These are phyloP conservation scores for Microvelia longipes DNA, from an alignment of 1,140 invertebrate genomes.

Conservation along the genomic window DNA sequence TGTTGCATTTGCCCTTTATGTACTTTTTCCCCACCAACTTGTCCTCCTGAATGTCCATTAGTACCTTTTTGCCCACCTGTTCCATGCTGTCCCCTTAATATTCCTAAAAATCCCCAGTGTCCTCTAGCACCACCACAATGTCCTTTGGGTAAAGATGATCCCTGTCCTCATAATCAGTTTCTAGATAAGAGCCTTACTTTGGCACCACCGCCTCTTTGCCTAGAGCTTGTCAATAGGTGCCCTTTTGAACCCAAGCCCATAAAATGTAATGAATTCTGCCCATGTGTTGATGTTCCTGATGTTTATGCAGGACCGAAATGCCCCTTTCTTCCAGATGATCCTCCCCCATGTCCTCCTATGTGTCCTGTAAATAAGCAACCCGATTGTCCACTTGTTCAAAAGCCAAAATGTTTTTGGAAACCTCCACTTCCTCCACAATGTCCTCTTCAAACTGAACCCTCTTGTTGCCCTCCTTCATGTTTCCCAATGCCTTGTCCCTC, in stretches of 20 bases:
- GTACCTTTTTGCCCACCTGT: neutral
- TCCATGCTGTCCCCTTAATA: neutral
- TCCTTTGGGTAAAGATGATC: neutral
- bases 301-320: neutral
- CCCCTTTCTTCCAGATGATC: neutral
- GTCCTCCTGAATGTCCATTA: conserved; percentile 3
- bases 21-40: neutral
- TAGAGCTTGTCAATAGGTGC: neutral
- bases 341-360: neutral
- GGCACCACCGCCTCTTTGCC: neutral
- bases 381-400: neutral
- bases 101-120: neutral
- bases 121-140: neutral
- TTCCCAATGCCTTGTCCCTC: neutral
- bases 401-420: neutral
- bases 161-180: neutral
- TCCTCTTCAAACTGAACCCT: neutral
- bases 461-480: neutral
- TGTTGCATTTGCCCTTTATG: neutral
- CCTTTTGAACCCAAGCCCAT: neutral
- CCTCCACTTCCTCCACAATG: too few relatives aligned
- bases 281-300: neutral
- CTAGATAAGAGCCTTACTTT: neutral
- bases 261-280: neutral
- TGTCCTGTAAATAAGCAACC: neutral